phyloP scores from a whole-genome alignment of 2,113 vertebrate species.

The Mesitornis unicolor region DNA sequence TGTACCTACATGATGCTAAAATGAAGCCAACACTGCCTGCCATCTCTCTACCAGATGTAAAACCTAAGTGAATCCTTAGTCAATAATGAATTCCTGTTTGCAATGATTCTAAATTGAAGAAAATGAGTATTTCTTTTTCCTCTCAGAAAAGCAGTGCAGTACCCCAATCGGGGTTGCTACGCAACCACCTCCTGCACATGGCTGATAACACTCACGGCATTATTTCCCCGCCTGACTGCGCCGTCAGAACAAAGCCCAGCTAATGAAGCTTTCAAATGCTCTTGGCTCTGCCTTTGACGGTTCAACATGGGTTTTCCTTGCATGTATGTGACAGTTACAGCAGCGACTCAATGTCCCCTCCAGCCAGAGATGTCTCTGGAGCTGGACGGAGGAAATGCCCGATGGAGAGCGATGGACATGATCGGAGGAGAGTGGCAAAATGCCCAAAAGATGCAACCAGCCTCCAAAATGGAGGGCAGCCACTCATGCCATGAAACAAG shows the following conservation, averaged over 20 bases:
- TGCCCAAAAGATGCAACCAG: neutral
- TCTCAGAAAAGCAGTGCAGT: constrained; percentile 14
- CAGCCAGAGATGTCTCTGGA: neutral
- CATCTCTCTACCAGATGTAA: neutral
- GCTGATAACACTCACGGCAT: constrained; percentile 80
- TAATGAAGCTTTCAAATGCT: constrained; percentile 64
- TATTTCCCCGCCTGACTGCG: constrained; percentile 74
- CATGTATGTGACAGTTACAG: neutral
- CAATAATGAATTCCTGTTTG: constrained; percentile 45
- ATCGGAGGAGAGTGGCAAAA: neutral
- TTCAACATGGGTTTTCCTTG: constrained; percentile 17
- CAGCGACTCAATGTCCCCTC: neutral
- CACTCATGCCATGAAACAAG: rapidly evolving
- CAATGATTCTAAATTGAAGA: constrained; percentile 51
- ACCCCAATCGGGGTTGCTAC: constrained; percentile 77
- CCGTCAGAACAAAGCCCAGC: constrained; percentile 67
- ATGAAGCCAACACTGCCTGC: neutral
- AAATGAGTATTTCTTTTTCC: constrained; percentile 60
- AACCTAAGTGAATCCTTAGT: neutral
- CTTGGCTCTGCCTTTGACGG: constrained; percentile 21
- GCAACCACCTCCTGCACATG: constrained; percentile 79
- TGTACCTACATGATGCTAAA: rapidly evolving
- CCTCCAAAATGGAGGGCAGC: neutral
- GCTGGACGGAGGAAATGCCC: neutral
- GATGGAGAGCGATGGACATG: neutral